These are phyloP conservation scores for Anguilla pacifica DNA, from an alignment of 2,797 vertebrate genomes.

Conservation along the genomic window DNA sequence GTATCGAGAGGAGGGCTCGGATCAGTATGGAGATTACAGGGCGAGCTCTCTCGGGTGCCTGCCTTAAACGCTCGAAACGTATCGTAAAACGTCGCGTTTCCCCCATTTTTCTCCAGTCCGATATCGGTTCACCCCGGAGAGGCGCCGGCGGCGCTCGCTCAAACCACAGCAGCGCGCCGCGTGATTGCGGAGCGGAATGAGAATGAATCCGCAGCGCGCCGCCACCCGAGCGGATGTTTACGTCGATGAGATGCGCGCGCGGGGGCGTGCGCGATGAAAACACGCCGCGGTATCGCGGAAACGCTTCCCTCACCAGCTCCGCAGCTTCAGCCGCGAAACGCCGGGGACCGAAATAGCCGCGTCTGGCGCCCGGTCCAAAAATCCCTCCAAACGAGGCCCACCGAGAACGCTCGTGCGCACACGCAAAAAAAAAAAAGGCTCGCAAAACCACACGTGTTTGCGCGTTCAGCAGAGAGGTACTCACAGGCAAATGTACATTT, in stretches of 20 bases:
- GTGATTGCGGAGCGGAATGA: background rate
- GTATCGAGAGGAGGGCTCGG: background rate
- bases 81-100: background rate
- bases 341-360: background rate
- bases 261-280: background rate
- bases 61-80: background rate
- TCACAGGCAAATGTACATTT: background rate
- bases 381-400: background rate
- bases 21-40: background rate
- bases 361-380: background rate
- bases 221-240: background rate
- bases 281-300: background rate
- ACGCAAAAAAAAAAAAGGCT: background rate
- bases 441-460: background rate
- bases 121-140: background rate
- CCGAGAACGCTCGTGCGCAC: background rate
- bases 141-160: background rate
- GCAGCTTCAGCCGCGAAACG: background rate
- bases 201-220: background rate
- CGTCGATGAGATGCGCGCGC: background rate
- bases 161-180: background rate
- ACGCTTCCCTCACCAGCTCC: background rate
- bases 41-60: background rate
- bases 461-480: background rate
- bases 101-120: background rate